Base-by-base conservation (phyloP, 1,140 invertebrate species). In the Thaumetopoea pityocampa region DNA sequence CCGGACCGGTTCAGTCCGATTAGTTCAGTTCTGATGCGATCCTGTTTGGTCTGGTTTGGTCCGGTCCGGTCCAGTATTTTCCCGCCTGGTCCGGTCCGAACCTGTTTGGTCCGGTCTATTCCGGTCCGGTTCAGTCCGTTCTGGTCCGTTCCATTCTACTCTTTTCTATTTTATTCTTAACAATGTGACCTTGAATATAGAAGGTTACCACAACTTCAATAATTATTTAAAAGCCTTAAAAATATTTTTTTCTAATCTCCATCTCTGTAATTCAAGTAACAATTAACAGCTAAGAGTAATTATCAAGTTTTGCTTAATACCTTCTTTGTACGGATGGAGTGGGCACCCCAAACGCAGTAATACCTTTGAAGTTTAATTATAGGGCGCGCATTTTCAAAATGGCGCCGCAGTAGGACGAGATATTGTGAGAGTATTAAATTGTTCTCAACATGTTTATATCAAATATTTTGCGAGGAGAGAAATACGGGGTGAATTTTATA, bases 91-190 rank as follows among this genome's bases (percentile, higher is more conserved):
- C 43, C 34, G 18, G 22, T 46, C 35, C 47, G 34, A 47, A 47
- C 43, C 47, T 20, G 29, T 51, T 42, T 46, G 28, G 36, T 51
- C 33, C 46, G 23, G 36, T 37, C 48, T 47, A 24, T 47, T 46
- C 49, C 47, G 26, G 22, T 46, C 43, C 40, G 26, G 38, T 51
- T 43, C 40, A 26, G 32, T 38, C 49, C 40, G 27, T 47, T 38
- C 49, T 47, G 23, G 6, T 47, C 43, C 26, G 27, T 47, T 51
- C 42, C 40, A 22, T 38, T 38, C 48, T 51, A 20, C 36, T 51
- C 33, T 38, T 19, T 51, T 46, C 48, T 47, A 24, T 51, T 46
- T 18, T 10, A 7, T 20, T 19, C 32, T 19, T n/a, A n/a, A n/a
- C n/a, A n/a, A n/a, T n/a, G n/a, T n/a, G n/a, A n/a, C n/a, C n/a